These are phyloP conservation scores for Leucopternis melanops DNA, from an alignment of 2,113 vertebrate species.

Conservation along the genomic window DNA sequence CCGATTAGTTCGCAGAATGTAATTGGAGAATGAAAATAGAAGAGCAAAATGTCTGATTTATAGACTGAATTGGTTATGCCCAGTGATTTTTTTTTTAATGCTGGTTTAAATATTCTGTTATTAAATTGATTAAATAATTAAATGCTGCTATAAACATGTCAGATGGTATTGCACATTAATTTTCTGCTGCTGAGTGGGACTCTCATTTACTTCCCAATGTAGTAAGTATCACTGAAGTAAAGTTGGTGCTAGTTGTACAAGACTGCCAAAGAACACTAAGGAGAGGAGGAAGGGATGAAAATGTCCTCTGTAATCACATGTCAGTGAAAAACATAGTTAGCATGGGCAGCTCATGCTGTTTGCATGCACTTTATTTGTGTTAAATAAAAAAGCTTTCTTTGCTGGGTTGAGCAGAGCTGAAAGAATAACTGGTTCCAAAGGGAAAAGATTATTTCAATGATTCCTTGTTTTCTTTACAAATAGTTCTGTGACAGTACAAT, in stretches of 20 bases:
- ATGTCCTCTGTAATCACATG: not conserved
- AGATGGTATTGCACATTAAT: constrained; percentile 66
- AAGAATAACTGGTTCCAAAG: not conserved
- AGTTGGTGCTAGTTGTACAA: not conserved
- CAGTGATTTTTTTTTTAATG: constrained; percentile 57
- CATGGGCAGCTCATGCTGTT: not conserved
- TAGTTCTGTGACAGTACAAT: not conserved
- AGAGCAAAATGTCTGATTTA: constrained; percentile 63
- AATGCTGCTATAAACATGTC: constrained; percentile 64
- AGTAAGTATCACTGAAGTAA: not conserved
- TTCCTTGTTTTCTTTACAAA: not conserved
- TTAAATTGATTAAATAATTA: constrained; percentile 76
- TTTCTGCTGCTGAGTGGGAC: constrained; percentile 36
- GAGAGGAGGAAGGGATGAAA: not conserved
- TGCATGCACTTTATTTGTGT: not conserved
- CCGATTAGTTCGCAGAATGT: constrained; percentile 64
- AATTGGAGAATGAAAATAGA: constrained; percentile 66
- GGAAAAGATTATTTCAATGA: not conserved
- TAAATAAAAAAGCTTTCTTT: not conserved
- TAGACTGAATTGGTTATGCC: constrained; percentile 57
- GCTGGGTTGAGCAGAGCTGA: not conserved
- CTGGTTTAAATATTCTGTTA: constrained; percentile 68
- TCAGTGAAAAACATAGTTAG: not conserved
- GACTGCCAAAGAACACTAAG: not conserved
- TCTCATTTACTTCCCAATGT: not conserved